Percentiles rank a stretch among this genome's conserved stretches.
Conservation (phyloP, 2,888 invertebrate species). For the Asteroscopus sphinx region DNA sequence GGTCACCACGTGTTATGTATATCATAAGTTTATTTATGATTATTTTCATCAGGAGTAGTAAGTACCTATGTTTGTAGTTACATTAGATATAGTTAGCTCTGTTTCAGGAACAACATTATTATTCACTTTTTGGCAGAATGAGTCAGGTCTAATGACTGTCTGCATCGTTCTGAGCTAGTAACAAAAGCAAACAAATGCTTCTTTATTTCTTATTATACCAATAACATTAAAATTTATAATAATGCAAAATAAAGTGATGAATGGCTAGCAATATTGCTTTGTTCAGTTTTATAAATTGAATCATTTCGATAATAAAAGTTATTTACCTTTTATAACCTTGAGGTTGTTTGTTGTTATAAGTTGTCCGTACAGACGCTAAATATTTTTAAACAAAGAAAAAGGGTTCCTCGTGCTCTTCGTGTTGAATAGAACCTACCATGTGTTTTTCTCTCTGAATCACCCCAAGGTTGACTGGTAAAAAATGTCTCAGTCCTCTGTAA, state of each 20-base stretch:
- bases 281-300: constrained; percentile 9
- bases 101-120: background rate
- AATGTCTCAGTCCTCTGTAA: too few species aligned
- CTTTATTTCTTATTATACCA: too few species aligned
- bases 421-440: too few species aligned
- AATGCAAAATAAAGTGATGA: constrained; percentile 11
- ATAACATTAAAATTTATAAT: constrained; percentile 22
- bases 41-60: constrained; percentile 91
- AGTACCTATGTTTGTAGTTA: constrained; percentile 73
- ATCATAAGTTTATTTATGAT: constrained; percentile 90
- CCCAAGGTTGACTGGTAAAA: too few species aligned
- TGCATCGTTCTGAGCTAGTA: too few species aligned
- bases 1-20: constrained; percentile 91
- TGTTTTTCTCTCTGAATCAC: too few species aligned
- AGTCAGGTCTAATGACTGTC: constrained; percentile 30
- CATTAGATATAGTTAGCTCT: background rate
- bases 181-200: too few species aligned
- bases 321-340: background rate
- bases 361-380: background rate
- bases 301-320: background rate
- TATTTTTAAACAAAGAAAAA: too few species aligned
- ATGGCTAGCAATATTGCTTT: background rate
- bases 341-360: background rate
- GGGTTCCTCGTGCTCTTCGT: too few species aligned
- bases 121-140: background rate